Percentiles rank a stretch among this genome's conserved stretches.
Evolutionary conservation across 2,888 invertebrate genomes (phyloP).

Genomic region (Metopia argyrocephala): DNA sequence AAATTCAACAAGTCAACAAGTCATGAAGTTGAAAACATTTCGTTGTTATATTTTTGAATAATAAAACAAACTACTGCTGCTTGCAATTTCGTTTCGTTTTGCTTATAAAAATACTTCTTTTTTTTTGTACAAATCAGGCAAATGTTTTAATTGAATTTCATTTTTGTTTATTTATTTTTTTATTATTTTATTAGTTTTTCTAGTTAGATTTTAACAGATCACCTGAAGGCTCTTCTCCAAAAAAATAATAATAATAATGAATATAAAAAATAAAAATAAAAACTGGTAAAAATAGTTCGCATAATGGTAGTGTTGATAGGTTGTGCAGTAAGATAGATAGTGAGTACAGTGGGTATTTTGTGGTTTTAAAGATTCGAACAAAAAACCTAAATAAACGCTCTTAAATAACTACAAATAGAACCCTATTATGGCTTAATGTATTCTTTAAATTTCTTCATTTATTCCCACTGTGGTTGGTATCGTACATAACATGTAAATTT

Average conservation of each 20-base stretch:
- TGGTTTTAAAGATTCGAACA: no score
- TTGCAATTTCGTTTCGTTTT: constrained; percentile 8
- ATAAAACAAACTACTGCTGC: background rate
- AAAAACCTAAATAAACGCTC: no score
- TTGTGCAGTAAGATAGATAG: no score
- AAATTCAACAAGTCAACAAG: constrained; percentile 30
- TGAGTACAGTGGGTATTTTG: constrained; percentile 17
- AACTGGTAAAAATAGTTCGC: constrained; percentile 23
- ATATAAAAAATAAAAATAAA: background rate
- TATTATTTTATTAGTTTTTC: background rate
- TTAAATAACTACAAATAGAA: no score
- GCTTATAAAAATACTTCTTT: constrained; percentile 1
- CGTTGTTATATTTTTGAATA: constrained; percentile 1
- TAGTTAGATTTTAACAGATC: constrained; percentile 32
- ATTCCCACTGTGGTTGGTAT: constrained; percentile 19
- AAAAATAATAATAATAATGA: constrained; percentile 19
- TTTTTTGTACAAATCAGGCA: constrained; percentile 19
- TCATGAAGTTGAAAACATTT: background rate
- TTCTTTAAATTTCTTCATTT: background rate
- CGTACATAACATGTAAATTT: constrained; percentile 34
- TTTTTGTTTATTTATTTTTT: constrained; percentile 15
- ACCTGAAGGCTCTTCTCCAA: constrained; percentile 57
- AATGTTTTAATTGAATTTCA: constrained; percentile 58
- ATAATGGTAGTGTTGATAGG: background rate
- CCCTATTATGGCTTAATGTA: no score